Evolutionary conservation across 2,113 vertebrate genomes (phyloP).

Genomic region (Sus scrofa): DNA sequence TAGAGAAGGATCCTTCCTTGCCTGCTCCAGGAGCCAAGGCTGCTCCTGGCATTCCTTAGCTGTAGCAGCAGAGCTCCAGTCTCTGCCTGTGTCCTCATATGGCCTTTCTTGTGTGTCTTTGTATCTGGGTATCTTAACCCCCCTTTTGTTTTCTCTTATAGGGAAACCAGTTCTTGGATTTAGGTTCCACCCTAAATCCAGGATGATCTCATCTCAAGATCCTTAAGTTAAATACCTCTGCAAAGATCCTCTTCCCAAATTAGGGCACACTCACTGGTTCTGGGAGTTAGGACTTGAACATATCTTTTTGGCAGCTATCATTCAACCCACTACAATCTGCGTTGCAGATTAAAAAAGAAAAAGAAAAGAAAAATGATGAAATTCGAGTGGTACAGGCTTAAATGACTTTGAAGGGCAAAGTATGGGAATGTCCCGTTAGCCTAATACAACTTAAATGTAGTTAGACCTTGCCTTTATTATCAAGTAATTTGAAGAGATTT

Average conservation of each 20-base stretch:
- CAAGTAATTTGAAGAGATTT: constrained; percentile 18
- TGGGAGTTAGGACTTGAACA: neutral
- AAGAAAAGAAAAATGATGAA: neutral
- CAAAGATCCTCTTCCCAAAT: neutral
- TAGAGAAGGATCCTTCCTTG: neutral
- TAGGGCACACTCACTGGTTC: neutral
- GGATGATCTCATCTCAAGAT: neutral
- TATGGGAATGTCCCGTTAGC: neutral
- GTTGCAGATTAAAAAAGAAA: neutral
- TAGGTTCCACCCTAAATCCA: neutral
- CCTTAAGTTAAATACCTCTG: neutral
- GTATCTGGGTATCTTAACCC: neutral
- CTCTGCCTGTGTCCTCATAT: neutral
- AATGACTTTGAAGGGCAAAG: constrained; percentile 28
- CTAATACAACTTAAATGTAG: constrained; percentile 25
- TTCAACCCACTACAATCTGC: neutral
- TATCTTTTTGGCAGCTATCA: neutral
- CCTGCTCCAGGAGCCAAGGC: neutral
- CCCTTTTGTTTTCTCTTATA: neutral
- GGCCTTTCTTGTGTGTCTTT: neutral
- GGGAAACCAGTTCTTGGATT: neutral
- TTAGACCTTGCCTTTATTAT: constrained; percentile 5
- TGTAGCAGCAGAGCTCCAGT: neutral
- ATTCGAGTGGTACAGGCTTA: constrained; percentile 38
- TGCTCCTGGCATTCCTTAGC: neutral